Conservation (phyloP, 1,140 invertebrate species). For the Elymnias hypermnestra region DNA sequence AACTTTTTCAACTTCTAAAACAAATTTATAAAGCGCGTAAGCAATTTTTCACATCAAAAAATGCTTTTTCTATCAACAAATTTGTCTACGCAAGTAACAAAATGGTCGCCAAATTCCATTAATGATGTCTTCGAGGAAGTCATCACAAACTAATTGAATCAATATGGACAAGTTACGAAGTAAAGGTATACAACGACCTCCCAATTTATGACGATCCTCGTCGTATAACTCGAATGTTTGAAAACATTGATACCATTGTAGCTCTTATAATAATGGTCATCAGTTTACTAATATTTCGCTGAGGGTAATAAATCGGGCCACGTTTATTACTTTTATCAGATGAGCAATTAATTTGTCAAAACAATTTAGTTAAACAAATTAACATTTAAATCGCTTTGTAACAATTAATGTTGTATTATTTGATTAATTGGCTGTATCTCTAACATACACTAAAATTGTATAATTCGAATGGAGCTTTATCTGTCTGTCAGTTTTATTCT, state of each 20-base stretch:
- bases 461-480: no score
- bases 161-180: constrained; percentile 4
- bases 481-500: no score
- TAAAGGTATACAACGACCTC: background rate
- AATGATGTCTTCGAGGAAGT: constrained; percentile 4
- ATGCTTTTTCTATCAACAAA: no score
- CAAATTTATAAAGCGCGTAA: no score
- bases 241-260: no score
- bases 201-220: constrained; percentile 7
- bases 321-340: constrained; percentile 28
- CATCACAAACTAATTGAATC: constrained; percentile 15
- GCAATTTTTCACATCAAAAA: no score
- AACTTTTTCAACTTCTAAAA: no score
- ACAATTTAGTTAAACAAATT: constrained; percentile 13
- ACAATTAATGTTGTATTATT: constrained; percentile 1
- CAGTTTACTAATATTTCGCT: constrained; percentile 7
- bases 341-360: constrained; percentile 29
- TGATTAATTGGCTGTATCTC: background rate
- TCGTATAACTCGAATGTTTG: background rate
- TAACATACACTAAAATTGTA: no score
- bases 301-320: constrained; percentile 18
- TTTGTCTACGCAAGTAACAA: no score
- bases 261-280: constrained; percentile 9
- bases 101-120: no score
- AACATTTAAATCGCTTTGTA: constrained; percentile 4